These are phyloP conservation scores for Xestia xanthographa DNA, from an alignment of 2,888 invertebrate genomes.

Conservation along the genomic window DNA sequence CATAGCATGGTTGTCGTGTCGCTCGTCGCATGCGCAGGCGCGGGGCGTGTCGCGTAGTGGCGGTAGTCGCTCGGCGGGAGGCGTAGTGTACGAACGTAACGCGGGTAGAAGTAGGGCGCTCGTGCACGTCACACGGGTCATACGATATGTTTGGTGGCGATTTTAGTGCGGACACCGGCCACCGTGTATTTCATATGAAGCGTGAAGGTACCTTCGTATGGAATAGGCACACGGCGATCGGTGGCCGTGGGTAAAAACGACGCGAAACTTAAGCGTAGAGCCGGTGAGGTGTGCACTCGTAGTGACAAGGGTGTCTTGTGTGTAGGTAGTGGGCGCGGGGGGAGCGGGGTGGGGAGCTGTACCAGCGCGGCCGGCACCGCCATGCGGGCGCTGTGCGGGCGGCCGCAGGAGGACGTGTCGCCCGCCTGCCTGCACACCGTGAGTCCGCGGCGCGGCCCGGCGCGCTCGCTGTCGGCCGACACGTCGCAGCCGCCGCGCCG, in stretches of 20 bases:
- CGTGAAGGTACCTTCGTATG: background rate
- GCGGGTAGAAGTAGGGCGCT: background rate
- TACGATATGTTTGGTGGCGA: background rate
- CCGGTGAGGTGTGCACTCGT: conserved; percentile 1
- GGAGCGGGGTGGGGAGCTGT: too few relatives aligned
- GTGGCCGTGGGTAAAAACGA: background rate
- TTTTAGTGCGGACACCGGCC: background rate
- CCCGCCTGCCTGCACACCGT: conserved; percentile 81
- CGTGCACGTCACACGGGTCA: background rate
- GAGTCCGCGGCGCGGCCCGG: conserved; percentile 76
- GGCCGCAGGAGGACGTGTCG: conserved; percentile 73
- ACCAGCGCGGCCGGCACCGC: conserved; percentile 74
- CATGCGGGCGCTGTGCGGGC: conserved; percentile 70
- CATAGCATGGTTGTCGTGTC: conserved; percentile 25
- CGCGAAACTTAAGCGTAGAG: background rate
- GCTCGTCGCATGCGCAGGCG: conserved; percentile 29
- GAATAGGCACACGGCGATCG: background rate
- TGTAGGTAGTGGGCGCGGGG: conserved; percentile 46
- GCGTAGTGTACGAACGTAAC: background rate
- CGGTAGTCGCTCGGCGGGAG: conserved; percentile 10
- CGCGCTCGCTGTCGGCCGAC: conserved; percentile 79
- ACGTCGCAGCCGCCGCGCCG: conserved; percentile 93
- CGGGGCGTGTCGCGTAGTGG: conserved; percentile 22
- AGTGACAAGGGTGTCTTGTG: conserved; percentile 50
- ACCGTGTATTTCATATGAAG: background rate